Conservation (phyloP, 2,888 invertebrate genomes). For the Marronus borbonicus region DNA sequence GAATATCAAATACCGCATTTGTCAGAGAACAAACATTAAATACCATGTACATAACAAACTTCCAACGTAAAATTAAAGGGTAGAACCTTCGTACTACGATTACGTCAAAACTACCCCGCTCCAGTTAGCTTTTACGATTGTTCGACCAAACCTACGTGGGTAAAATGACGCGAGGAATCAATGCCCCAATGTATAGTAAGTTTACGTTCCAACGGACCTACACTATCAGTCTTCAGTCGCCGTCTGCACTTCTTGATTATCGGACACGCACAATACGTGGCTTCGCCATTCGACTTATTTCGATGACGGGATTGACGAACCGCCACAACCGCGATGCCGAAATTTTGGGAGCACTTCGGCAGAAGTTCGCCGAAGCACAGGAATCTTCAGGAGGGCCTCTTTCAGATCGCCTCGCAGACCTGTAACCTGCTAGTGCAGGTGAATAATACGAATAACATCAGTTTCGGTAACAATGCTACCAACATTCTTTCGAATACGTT, state of each 20-base stretch:
- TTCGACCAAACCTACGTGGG: slow-evolving; percentile 2
- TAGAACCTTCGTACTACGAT: too few relatives aligned
- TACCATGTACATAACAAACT: too few relatives aligned
- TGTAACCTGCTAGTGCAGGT: slow-evolving; percentile 85
- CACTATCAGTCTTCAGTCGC: slow-evolving; percentile 8
- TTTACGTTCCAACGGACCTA: neutral
- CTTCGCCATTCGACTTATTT: slow-evolving; percentile 3
- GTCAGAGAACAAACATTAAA: too few relatives aligned
- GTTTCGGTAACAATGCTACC: slow-evolving; percentile 77
- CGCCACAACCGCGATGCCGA: slow-evolving; percentile 71
- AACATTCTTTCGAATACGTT: slow-evolving; percentile 76
- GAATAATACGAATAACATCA: slow-evolving; percentile 83
- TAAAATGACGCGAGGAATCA: slow-evolving; percentile 18
- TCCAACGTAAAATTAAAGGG: neutral
- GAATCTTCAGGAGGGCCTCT: slow-evolving; percentile 82
- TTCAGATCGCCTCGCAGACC: slow-evolving; percentile 85
- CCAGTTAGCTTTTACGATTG: neutral
- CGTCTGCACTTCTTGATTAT: neutral
- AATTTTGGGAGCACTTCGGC: slow-evolving; percentile 76
- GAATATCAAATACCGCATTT: too few relatives aligned
- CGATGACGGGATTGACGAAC: slow-evolving; percentile 16
- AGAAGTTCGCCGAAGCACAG: slow-evolving; percentile 72
- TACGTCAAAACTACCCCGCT: slow-evolving; percentile 14
- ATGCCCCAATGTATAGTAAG: slow-evolving; percentile 9
- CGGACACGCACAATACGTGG: neutral